Evolutionary conservation across 2,888 invertebrate species (phyloP), one percentile per base, ranked within the genome.

Genomic region (Rhamnusium bicolor): DNA sequence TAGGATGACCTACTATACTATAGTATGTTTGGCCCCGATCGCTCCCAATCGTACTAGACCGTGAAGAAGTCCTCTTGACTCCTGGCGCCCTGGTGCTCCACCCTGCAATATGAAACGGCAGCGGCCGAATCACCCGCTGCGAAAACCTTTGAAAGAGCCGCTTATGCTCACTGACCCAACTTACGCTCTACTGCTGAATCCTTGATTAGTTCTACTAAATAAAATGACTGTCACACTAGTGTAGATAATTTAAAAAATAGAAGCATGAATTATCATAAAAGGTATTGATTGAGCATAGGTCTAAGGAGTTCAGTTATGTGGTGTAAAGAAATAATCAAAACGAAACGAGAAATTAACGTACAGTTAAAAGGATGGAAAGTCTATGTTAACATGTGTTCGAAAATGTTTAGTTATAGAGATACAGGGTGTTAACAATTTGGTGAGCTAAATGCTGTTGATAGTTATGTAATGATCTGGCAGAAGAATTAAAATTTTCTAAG

Each of bases 21-120:
- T 8, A 7, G 8, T n/a, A 18, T 46, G 6, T 18, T 54, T 18
- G 53, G 32, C 29, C 66, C 72, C 68, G 27, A 68, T 75, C 65
- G 62, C 69, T 65, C 70, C 66, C 72, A 71, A 72, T 77, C 67
- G 74, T 78, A 79, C 77, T 81, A 86, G 87, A 87, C 86, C 86
- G 85, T 86, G 83, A 83, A 85, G 84, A 78, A 79, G 80, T 75
- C 71, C 66, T 65, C 76, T 67, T 49, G 77, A 78, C 70, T 78
- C 80, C 81, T 82, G 86, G 87, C 87, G 86, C 87, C 87, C 84
- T 60, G 72, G 84, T 86, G 86, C 87, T 85, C 87, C 87, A 84
- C 87, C 87, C 85, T 78, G 84, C 84, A 86, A 86, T 84, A 83
- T 80, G 86, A 86, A 51, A 65, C 73, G 69, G 24, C 73, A 69